These are phyloP conservation scores for Sanderia malayensis DNA, from an alignment of 30 jellyfish, hydroid and myxozoan genomes.

Conservation along the genomic window DNA sequence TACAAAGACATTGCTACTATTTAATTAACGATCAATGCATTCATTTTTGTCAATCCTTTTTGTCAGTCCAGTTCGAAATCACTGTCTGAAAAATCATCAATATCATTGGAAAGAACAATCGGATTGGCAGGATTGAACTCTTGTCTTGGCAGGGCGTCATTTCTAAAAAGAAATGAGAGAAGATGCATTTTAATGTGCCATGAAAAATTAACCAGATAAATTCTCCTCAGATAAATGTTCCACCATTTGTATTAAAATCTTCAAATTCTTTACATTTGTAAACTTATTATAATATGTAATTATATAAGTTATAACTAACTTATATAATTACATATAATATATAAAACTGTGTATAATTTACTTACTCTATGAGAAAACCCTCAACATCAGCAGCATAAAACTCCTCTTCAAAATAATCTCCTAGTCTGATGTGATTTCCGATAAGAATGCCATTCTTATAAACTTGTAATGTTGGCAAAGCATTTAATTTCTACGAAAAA, in stretches of 20 bases:
- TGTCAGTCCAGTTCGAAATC: slow-evolving; percentile 64
- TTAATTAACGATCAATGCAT: too few relatives aligned
- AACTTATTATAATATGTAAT: too few relatives aligned
- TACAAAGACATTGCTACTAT: too few relatives aligned
- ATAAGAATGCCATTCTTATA: slow-evolving; percentile 73
- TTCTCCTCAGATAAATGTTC: too few relatives aligned
- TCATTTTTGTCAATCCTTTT: too few relatives aligned
- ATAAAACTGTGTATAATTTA: too few relatives aligned
- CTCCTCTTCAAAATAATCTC: slow-evolving; percentile 72
- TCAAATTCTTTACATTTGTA: too few relatives aligned
- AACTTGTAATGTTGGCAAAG: slow-evolving; percentile 80
- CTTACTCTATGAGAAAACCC: slow-evolving; percentile 78
- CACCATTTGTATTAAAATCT: too few relatives aligned
- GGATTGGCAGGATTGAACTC: slow-evolving; percentile 61
- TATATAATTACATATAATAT: too few relatives aligned
- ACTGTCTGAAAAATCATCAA: slow-evolving; percentile 60
- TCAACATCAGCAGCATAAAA: slow-evolving; percentile 88
- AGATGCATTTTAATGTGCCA: too few relatives aligned
- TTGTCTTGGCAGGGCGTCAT: slow-evolving; percentile 64
- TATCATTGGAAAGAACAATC: slow-evolving; percentile 30
- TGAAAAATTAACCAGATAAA: too few relatives aligned
- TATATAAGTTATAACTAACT: too few relatives aligned
- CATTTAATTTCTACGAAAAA: slow-evolving; percentile 55
- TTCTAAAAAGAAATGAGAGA: slow-evolving; percentile 32
- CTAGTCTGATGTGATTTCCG: slow-evolving; percentile 62